These are phyloP conservation scores for Lagria hirta DNA, from an alignment of 2,888 invertebrate genomes.

Conservation along the genomic window DNA sequence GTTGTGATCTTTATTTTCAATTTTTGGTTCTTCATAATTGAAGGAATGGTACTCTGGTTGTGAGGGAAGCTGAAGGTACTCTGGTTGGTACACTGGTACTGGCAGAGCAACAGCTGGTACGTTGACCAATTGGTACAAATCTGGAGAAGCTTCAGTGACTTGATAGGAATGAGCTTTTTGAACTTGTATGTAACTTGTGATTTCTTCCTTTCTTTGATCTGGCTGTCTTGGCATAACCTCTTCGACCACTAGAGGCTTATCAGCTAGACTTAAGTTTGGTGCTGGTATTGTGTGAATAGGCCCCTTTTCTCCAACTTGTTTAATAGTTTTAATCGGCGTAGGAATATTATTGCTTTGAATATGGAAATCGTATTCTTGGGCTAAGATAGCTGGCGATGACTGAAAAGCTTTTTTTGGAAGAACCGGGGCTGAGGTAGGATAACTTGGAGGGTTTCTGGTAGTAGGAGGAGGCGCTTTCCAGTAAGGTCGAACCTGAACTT, in stretches of 20 bases:
- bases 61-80: constrained; percentile 26
- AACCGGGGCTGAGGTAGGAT: constrained; percentile 5
- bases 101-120: constrained; percentile 49
- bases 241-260: constrained; percentile 61
- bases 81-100: constrained; percentile 29
- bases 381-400: constrained; percentile 40
- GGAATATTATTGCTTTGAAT: constrained; percentile 50
- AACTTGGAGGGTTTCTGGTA: constrained; percentile 31
- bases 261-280: constrained; percentile 73
- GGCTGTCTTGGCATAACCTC: constrained; percentile 32
- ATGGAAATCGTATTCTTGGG: constrained; percentile 48
- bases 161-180: constrained; percentile 54
- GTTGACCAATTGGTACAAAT: constrained; percentile 33
- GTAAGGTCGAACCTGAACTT: constrained; percentile 36
- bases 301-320: constrained; percentile 59
- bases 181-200: constrained; percentile 12
- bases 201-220: constrained; percentile 18
- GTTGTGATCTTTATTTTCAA: no score
- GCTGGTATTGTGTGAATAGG: constrained; percentile 87
- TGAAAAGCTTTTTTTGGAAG: constrained; percentile 35
- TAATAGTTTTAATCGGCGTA: constrained; percentile 46
- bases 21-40: constrained; percentile 4
- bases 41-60: no score
- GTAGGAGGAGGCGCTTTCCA: constrained; percentile 40
- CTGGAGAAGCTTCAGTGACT: constrained; percentile 59